phyloP scores from a whole-genome alignment of 2,797 vertebrate species.

The Rhodeus uyekii region DNA sequence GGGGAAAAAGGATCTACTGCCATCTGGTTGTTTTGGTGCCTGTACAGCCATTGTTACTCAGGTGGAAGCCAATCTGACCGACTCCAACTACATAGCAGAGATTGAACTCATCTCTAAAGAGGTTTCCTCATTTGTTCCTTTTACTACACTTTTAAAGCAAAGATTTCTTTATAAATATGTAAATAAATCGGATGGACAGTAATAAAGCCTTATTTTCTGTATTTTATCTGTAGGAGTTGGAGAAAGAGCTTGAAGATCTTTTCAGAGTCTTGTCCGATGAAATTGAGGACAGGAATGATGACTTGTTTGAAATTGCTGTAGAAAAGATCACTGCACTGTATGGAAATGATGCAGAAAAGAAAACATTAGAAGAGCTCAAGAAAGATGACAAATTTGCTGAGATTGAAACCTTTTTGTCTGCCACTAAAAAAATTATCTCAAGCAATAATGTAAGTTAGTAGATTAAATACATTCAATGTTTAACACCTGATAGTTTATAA shows the following conservation, averaged over 20 bases:
- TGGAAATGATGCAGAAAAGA: background rate
- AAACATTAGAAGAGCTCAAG: slow-evolving; percentile 13
- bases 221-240: slow-evolving; percentile 9
- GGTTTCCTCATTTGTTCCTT: background rate
- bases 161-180: no score
- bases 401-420: background rate
- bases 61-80: no score
- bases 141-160: no score
- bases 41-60: no score
- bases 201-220: no score
- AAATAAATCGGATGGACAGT: no score
- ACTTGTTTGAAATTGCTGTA: background rate
- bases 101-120: background rate
- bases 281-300: background rate
- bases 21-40: no score
- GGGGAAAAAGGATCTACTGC: no score
- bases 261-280: background rate
- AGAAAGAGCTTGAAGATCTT: background rate
- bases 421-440: background rate
- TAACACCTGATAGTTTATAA: no score
- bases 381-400: background rate
- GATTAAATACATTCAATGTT: no score
- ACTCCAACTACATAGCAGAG: background rate
- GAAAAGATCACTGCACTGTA: slow-evolving; percentile 31
- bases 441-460: background rate